Evolutionary conservation across 2,113 vertebrate genomes (phyloP).

Genomic region (Nannospalax galili): DNA sequence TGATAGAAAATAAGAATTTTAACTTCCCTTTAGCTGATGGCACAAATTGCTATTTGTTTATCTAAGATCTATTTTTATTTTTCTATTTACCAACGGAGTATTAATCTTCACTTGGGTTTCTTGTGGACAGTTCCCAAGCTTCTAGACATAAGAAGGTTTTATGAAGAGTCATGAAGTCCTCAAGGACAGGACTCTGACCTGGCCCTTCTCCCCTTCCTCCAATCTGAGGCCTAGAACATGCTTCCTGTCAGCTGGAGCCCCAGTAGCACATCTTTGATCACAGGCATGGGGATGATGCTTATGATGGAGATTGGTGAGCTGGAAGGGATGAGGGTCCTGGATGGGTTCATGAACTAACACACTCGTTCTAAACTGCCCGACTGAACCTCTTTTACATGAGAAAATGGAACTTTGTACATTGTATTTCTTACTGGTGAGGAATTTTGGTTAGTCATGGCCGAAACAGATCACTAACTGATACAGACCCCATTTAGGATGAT

Average conservation of each 20-base stretch:
- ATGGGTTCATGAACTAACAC: not conserved
- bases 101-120: not conserved
- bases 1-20: not conserved
- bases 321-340: not conserved
- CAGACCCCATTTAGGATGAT: not conserved
- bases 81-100: not conserved
- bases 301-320: not conserved
- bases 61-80: not conserved
- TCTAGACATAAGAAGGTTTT: not conserved
- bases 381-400: not conserved
- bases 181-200: not conserved
- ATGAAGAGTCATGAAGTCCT: not conserved
- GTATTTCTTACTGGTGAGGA: not conserved
- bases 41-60: not conserved
- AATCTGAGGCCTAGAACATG: not conserved
- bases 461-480: not conserved
- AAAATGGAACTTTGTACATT: not conserved
- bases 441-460: not conserved
- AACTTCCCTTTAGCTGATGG: not conserved
- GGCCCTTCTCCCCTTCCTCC: not conserved
- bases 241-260: not conserved
- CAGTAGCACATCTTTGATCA: not conserved
- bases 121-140: not conserved
- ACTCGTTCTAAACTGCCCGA: not conserved
- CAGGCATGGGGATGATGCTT: no score